Conservation (phyloP, 2,888 invertebrate species). For the Punctoribates punctum region DNA sequence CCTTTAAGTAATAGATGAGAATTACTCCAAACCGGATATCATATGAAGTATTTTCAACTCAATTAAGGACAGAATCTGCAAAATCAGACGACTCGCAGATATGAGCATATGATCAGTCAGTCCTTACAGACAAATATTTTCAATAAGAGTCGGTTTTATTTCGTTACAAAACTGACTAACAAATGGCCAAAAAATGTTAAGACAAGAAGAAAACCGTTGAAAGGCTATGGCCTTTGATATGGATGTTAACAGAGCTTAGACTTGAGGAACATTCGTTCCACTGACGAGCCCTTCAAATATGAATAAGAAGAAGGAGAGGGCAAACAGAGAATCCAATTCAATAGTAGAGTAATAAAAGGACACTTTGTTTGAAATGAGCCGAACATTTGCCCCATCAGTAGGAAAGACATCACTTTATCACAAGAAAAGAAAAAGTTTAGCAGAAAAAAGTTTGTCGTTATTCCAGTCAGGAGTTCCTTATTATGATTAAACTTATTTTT, state of each 20-base stretch:
- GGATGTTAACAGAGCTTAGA: not conserved
- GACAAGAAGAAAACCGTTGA: not conserved
- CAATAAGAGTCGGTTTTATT: not conserved
- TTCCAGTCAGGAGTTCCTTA: not conserved
- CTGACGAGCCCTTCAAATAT: conserved; percentile 18
- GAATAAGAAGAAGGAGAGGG: not conserved
- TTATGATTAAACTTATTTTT: not conserved
- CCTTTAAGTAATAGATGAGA: conserved; percentile 3
- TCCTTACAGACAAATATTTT: not conserved
- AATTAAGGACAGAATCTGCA: conserved; percentile 8
- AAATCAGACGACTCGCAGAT: not conserved
- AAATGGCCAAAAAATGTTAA: conserved; percentile 9
- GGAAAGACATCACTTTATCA: conserved; percentile 7
- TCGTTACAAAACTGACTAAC: conserved; percentile 13
- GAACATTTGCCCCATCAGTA: not conserved
- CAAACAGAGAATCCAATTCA: not conserved
- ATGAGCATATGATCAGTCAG: not conserved
- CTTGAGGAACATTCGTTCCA: not conserved
- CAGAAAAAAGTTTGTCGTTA: too few species aligned
- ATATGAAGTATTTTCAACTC: conserved; percentile 6
- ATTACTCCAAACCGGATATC: not conserved
- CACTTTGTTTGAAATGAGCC: conserved; percentile 18
- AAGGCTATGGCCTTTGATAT: not conserved
- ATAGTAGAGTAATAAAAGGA: conserved; percentile 1
- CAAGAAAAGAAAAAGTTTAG: not conserved